Percentiles rank a stretch among this genome's conserved stretches.
phyloP scores from a whole-genome alignment of 2,113 vertebrate genomes.

The Callospermophilus lateralis region DNA sequence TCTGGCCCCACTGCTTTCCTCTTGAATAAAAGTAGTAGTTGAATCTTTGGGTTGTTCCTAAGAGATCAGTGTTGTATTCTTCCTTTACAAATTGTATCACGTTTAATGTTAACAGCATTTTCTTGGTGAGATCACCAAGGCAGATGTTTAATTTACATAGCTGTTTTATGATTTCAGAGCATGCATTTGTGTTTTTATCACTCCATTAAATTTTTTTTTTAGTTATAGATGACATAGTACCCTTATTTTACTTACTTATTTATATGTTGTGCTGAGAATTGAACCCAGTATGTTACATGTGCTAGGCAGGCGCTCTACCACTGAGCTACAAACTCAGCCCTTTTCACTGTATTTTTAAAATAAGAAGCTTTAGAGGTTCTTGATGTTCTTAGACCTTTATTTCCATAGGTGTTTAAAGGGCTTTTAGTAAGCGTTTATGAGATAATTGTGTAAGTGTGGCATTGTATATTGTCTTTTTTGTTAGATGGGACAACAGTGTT shows the following conservation, averaged over 20 bases:
- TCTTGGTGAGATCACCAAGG: conserved; percentile 2
- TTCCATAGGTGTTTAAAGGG: background rate
- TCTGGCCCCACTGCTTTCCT: background rate
- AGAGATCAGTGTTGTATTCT: background rate
- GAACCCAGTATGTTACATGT: too few relatives aligned
- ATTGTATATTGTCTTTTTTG: background rate
- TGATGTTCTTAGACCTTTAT: conserved; percentile 15
- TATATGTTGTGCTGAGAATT: too few relatives aligned
- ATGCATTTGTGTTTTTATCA: background rate
- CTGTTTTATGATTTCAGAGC: background rate
- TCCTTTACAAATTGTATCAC: background rate
- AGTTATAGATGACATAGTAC: too few relatives aligned
- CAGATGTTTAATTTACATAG: background rate
- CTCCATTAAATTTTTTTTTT: background rate
- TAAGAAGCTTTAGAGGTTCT: background rate
- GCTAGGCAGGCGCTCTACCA: too few relatives aligned
- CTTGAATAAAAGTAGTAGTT: background rate
- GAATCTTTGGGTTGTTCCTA: background rate
- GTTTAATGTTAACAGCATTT: conserved; percentile 34
- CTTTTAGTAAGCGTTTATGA: background rate
- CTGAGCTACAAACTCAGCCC: too few relatives aligned
- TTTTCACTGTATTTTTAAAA: background rate
- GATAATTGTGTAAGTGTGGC: background rate
- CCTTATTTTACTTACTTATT: too few relatives aligned
- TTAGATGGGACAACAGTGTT: background rate